phyloP scores from a whole-genome alignment of 2,888 invertebrate genomes.

The Cheilosia grossa region DNA sequence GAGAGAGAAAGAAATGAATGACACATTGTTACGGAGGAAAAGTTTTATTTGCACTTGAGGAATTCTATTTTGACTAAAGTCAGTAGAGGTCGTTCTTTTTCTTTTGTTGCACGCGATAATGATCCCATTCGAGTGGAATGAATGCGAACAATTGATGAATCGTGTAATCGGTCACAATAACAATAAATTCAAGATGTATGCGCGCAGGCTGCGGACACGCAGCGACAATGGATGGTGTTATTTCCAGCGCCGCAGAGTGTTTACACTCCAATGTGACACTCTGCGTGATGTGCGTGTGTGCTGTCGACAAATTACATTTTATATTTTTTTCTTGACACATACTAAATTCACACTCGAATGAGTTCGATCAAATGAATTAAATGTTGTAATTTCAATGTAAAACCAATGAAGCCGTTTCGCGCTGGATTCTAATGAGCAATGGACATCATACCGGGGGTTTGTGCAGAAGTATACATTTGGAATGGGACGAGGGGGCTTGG shows the following conservation, averaged over 20 bases:
- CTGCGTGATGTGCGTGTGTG: slow-evolving; percentile 3
- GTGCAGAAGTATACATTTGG: too few species aligned
- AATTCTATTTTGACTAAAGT: slow-evolving; percentile 52
- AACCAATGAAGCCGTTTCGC: background rate
- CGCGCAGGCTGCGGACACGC: background rate
- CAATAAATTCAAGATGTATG: slow-evolving; percentile 1
- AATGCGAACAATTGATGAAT: slow-evolving; percentile 56
- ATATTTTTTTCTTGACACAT: background rate
- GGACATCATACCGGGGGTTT: too few species aligned
- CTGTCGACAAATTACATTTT: background rate
- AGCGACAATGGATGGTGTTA: slow-evolving; percentile 22
- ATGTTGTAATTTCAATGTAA: slow-evolving; percentile 7
- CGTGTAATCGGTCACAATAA: slow-evolving; percentile 42
- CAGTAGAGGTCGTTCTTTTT: slow-evolving; percentile 24
- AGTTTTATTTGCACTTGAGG: slow-evolving; percentile 54
- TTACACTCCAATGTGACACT: slow-evolving; percentile 50
- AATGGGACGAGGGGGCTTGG: too few species aligned
- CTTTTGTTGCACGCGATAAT: slow-evolving; percentile 37
- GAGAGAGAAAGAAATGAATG: background rate
- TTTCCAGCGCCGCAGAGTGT: slow-evolving; percentile 43
- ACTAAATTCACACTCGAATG: slow-evolving; percentile 35
- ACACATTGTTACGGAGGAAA: slow-evolving; percentile 37
- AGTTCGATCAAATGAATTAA: slow-evolving; percentile 5
- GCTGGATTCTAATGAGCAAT: background rate
- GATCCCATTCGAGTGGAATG: slow-evolving; percentile 54